These are phyloP conservation scores for Drosophila formosana DNA, from an alignment of 2,888 invertebrate genomes.

Conservation along the genomic window DNA sequence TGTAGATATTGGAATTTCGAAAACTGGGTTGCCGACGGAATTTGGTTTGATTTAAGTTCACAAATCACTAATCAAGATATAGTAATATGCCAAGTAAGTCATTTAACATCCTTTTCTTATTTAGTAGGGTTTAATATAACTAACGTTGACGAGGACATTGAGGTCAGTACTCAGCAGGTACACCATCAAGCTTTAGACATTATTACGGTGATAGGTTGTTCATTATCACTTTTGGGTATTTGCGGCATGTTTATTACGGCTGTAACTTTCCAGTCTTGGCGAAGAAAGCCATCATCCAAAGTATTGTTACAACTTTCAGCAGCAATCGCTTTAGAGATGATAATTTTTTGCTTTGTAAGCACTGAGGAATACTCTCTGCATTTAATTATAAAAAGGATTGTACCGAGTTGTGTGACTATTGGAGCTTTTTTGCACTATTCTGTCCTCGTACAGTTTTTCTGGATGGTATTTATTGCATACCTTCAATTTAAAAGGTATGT, in stretches of 20 bases:
- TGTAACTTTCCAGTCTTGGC: constrained; percentile 87
- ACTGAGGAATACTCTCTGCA: constrained; percentile 80
- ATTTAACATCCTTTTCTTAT: constrained; percentile 88
- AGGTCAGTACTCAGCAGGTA: constrained; percentile 12
- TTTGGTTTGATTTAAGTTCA: constrained; percentile 83
- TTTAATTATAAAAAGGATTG: constrained; percentile 76
- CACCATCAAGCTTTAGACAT: constrained; percentile 85
- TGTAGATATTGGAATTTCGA: constrained; percentile 88
- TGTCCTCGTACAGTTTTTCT: constrained; percentile 89
- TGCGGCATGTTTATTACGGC: constrained; percentile 87
- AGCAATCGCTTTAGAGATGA: constrained; percentile 87
- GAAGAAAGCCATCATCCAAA: constrained; percentile 88
- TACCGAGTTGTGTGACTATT: constrained; percentile 86
- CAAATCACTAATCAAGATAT: constrained; percentile 82
- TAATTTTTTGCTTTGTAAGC: constrained; percentile 84
- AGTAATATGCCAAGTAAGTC: constrained; percentile 86
- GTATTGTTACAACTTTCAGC: constrained; percentile 88
- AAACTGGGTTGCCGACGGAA: constrained; percentile 87
- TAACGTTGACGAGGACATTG: constrained; percentile 37
- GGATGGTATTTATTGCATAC: constrained; percentile 90
- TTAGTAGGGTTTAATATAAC: constrained; percentile 81
- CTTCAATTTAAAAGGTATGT: constrained; percentile 89
- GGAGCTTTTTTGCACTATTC: constrained; percentile 89
- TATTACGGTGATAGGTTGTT: constrained; percentile 87
- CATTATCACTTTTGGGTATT: constrained; percentile 87